These are phyloP conservation scores for Plagodis dolabraria DNA, from an alignment of 2,888 invertebrate species.

Conservation along the genomic window DNA sequence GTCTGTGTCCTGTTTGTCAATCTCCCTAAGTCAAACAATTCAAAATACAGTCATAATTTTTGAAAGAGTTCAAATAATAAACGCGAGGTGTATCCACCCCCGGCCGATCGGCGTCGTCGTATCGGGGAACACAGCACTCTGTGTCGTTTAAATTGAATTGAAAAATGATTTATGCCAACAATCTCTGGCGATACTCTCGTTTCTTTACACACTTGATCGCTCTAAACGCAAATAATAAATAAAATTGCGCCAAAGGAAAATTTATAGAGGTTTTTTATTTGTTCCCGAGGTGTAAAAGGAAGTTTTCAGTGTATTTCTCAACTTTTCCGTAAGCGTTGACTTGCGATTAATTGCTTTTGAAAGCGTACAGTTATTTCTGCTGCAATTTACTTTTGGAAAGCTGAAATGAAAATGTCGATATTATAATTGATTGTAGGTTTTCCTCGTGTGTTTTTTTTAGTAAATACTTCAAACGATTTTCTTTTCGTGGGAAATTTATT, in stretches of 20 bases:
- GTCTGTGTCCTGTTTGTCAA: too few relatives aligned
- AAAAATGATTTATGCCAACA: slow-evolving; percentile 81
- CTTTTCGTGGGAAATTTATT: too few relatives aligned
- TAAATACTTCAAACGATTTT: too few relatives aligned
- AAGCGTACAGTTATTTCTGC: slow-evolving; percentile 43
- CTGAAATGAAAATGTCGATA: slow-evolving; percentile 6
- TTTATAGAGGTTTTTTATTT: slow-evolving; percentile 57
- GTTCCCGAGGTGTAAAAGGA: slow-evolving; percentile 47
- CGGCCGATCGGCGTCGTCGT: slow-evolving; percentile 42
- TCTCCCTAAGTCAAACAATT: neutral
- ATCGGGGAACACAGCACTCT: slow-evolving; percentile 62
- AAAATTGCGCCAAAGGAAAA: slow-evolving; percentile 56
- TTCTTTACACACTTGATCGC: slow-evolving; percentile 72
- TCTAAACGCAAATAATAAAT: slow-evolving; percentile 70
- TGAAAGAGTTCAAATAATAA: slow-evolving; percentile 37
- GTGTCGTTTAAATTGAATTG: slow-evolving; percentile 82
- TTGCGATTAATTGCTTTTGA: slow-evolving; percentile 44
- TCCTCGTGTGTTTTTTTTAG: neutral
- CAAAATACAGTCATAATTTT: slow-evolving; percentile 13
- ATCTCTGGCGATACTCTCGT: slow-evolving; percentile 68
- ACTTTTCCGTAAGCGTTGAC: slow-evolving; percentile 43
- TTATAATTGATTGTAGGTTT: neutral
- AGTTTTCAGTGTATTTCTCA: slow-evolving; percentile 49
- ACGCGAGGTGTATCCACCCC: slow-evolving; percentile 47
- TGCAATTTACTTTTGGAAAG: slow-evolving; percentile 27